Conservation (phyloP, 2,797 vertebrate species). For the Lepilemur ruficaudatus region DNA sequence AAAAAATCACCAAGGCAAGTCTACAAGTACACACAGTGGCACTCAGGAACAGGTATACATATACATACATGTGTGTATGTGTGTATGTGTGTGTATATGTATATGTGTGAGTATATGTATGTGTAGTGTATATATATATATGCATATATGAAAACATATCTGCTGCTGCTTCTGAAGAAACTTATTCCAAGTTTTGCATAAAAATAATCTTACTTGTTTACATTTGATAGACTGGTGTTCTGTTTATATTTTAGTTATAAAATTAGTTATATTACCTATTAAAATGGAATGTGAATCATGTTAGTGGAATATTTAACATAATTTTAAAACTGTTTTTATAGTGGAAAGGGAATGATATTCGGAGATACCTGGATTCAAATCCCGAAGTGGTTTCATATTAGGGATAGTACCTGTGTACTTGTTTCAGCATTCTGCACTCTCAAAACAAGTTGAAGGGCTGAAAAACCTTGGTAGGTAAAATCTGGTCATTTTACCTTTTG, state of each 20-base stretch:
- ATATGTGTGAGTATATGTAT: too few species aligned
- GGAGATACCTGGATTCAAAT: background rate
- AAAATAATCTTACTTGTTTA: background rate
- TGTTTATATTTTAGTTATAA: background rate
- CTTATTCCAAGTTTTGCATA: background rate
- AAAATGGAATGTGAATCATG: background rate
- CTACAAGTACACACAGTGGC: background rate
- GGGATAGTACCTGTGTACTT: background rate
- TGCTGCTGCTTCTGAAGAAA: background rate
- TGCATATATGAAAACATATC: background rate
- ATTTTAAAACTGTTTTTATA: background rate
- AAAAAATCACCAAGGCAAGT: background rate
- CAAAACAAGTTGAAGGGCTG: background rate
- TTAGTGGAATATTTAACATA: background rate
- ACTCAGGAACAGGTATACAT: background rate
- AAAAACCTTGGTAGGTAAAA: background rate
- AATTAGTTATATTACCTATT: background rate
- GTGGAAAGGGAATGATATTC: background rate
- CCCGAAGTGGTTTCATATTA: background rate
- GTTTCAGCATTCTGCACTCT: background rate
- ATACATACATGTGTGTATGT: too few species aligned
- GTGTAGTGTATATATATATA: rapidly evolving
- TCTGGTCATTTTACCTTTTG: background rate
- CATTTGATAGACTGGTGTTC: background rate
- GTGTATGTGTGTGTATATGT: too few species aligned